Evolutionary conservation across 2,113 vertebrate species (phyloP).

Genomic region (Nothoprocta perdicaria): DNA sequence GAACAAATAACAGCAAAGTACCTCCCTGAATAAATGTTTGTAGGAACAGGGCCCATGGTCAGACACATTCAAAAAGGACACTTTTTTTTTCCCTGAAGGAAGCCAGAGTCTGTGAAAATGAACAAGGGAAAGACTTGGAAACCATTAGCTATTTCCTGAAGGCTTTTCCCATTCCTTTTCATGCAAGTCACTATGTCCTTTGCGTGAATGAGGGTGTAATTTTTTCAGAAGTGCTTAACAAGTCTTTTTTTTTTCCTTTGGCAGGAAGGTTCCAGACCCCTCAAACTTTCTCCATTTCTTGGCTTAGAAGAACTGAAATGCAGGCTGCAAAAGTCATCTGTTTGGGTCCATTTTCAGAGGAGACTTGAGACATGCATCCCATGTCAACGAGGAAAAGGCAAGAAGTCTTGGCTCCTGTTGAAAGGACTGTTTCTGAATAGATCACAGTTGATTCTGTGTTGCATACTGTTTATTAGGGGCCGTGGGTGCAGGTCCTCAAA

Average conservation of each 20-base stretch:
- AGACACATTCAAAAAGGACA: constrained; percentile 16
- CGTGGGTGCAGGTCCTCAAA: accelerated
- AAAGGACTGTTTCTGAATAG: not conserved
- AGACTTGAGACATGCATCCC: not conserved
- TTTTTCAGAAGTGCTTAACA: not conserved
- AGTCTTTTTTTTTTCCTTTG: not conserved
- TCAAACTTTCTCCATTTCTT: not conserved
- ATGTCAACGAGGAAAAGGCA: not conserved
- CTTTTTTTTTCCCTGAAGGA: constrained; percentile 17
- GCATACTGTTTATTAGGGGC: not conserved
- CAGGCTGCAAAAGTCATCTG: not conserved
- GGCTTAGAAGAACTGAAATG: not conserved
- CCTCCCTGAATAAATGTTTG: constrained; percentile 48
- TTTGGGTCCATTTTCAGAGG: not conserved
- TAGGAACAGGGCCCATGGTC: constrained; percentile 28
- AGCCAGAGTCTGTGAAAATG: constrained; percentile 49
- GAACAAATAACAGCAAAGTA: constrained; percentile 53
- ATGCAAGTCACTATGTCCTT: not conserved
- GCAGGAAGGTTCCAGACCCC: not conserved
- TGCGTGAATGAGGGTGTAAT: not conserved
- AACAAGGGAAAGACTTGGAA: constrained; percentile 55
- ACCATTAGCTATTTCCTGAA: constrained; percentile 54
- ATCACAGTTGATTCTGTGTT: not conserved
- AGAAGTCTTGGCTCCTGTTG: not conserved
- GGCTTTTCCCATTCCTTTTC: constrained; percentile 42